Evolutionary conservation across 2,888 invertebrate genomes (phyloP), one percentile per base, ranked within the genome.

Genomic region (Nemotelus nigrinus): DNA sequence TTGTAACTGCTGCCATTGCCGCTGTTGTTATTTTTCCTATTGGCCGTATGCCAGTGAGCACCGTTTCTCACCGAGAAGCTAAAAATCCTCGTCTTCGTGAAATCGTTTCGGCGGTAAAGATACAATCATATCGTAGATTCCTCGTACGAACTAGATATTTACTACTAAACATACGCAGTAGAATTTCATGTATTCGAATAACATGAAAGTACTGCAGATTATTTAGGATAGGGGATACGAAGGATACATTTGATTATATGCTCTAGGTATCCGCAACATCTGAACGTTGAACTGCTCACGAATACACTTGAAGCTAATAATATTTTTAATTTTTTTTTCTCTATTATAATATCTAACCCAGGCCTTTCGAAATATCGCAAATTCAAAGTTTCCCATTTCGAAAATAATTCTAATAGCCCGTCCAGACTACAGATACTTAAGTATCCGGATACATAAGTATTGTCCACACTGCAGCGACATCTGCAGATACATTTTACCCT

Each of bases 81-180:
- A 25, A 25, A 25, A 25, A 25, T 25, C 25, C 25, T 25, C 25
- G 25, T 25, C 25, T 25, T 25, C 25, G 25, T 25, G 25, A 25
- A 25, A 25, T 25, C 25, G 63, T 63, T 63, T 63, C 47, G 41
- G 60, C 63, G 60, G 60, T 58, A 48, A 74, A 48, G 63, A 74
- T 48, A 70, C 70, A 70, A 70, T 53, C 45, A 74, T 48, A 74
- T 63, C 48, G 74, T 63, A 74, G 57, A 25, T 25, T 25, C 5
- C 60, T 60, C 10, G 41, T 10, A 48, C 48, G 41, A 74, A 60
- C 60, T 60, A 74, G 45, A 63, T 74, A 74, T 74, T 74, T 60
- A 63, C 74, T 74, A 74, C 60, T 50, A 48, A 74, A 43, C 60
- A 60, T 48, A 74, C 74, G 50, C 50, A 47, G 58, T 3, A 8